phyloP scores from a whole-genome alignment of 2,888 invertebrate genomes.

The Beris chalybata region DNA sequence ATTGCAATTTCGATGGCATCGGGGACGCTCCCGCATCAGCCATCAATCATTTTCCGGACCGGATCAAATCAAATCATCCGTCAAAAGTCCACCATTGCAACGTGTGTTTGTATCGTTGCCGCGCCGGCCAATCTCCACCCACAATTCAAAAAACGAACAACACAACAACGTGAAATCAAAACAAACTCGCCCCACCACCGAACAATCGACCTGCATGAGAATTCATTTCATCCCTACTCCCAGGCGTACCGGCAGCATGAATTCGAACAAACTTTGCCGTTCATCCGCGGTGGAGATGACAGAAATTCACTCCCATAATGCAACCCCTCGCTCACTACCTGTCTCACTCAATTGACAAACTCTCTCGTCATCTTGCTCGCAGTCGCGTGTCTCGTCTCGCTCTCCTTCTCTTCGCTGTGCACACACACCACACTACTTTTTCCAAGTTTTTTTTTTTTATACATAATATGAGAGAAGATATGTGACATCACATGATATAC shows the following conservation, averaged over 20 bases:
- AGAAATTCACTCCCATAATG: constrained; percentile 8
- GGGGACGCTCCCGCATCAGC: no score
- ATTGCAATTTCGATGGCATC: constrained; percentile 7
- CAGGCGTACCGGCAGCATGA: background rate
- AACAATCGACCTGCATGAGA: background rate
- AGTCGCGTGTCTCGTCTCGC: background rate
- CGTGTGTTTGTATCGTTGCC: no score
- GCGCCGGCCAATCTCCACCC: constrained; percentile 18
- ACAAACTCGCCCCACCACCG: constrained; percentile 10
- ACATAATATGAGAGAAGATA: constrained; percentile 29
- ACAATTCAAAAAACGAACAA: background rate
- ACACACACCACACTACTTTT: background rate
- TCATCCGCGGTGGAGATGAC: background rate
- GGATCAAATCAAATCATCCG: no score
- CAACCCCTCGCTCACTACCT: constrained; percentile 9
- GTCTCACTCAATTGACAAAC: constrained; percentile 9
- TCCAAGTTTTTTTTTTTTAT: background rate
- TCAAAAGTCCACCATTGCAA: no score
- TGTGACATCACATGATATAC: constrained; percentile 34
- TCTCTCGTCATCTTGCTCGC: constrained; percentile 12
- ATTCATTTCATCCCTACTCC: constrained; percentile 14
- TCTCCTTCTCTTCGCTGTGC: background rate
- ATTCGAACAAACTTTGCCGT: background rate
- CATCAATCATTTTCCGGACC: no score
- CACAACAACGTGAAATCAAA: background rate